Percentiles rank a stretch among this genome's conserved stretches.
Evolutionary conservation across 2,888 invertebrate species (phyloP).

Genomic region (Polymixis flavicincta): DNA sequence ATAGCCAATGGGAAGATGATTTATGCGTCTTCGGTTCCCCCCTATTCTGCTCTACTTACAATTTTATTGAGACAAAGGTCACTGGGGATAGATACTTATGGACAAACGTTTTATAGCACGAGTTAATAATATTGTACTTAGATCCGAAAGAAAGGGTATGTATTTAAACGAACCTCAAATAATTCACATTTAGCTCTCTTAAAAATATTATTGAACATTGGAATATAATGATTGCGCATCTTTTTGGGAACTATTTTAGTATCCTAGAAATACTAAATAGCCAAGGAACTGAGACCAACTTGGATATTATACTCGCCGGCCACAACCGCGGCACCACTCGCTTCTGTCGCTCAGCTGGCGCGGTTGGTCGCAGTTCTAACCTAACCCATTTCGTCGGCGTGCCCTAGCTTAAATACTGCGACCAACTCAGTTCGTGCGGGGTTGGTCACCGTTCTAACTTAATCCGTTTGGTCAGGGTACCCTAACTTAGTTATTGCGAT

Average conservation of each 20-base stretch:
- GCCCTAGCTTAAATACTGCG: not conserved
- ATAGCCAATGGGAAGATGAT: conserved; percentile 7
- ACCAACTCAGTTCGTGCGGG: not conserved
- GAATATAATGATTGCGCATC: not conserved
- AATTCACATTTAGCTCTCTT: not conserved
- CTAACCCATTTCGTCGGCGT: not conserved
- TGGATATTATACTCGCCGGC: not conserved
- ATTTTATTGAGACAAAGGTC: conserved; percentile 19
- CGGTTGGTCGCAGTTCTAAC: not conserved
- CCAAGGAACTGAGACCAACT: not conserved
- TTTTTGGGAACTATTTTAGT: not conserved
- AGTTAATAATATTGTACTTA: not conserved
- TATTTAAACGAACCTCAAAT: not conserved
- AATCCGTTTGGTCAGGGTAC: not conserved
- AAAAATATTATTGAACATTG: not conserved
- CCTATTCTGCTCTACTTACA: conserved; percentile 4
- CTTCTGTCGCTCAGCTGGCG: not conserved
- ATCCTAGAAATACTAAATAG: not conserved
- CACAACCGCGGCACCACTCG: not conserved
- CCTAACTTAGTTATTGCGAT: not conserved
- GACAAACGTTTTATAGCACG: not conserved
- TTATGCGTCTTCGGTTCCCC: conserved; percentile 12
- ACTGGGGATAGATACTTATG: not conserved
- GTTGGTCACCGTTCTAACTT: not conserved
- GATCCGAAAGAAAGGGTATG: not conserved